Base-by-base conservation (phyloP, 2,113 vertebrate genomes). In the Pao palembangensis region DNA sequence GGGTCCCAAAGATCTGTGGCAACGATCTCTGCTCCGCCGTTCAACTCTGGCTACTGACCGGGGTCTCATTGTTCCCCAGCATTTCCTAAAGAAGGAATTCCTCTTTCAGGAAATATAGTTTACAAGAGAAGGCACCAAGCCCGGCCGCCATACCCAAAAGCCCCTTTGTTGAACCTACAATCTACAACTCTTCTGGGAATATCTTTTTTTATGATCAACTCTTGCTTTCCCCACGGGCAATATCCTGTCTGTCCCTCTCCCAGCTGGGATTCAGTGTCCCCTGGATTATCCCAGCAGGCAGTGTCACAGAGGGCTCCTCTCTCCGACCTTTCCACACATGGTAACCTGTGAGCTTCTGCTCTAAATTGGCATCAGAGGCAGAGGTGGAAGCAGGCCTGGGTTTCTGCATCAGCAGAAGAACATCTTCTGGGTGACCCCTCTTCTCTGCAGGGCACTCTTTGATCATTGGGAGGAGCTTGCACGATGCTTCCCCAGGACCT, bases 101-200 rank as follows among this genome's bases (percentile, higher is more conserved):
- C 84, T 90, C 73, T 76, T 80, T 71, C 88, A 91, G 91, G 89
- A 92, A 91, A 90, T 88, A 88, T 87, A 79, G 73, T 80, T 89
- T 79, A 83, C 84, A 88, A 84, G 81, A 76, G 72, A 79, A 74
- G 82, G 84, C 82, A 85, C 71, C 69, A 58, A 78, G 84, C 79
- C 85, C 77, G 58, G 78, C 82, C 77, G 67, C 61, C 41, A 31
- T 6, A 53, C 55, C 63, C 12, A 31, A 12, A 13, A 19, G 6
- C 52, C 58, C 34, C 57, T 10, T 0, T 28, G 5, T 3, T 3
- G 13, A 25, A 44, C n/a, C 17, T 3, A 6, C 42, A 15, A 66
- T 74, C 70, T 58, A 68, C 72, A 52, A 61, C 68, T 69, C 71
- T 68, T 47, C 65, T 78, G 67, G 75, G 77, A 76, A 51, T 55